Evolutionary conservation across 2,888 invertebrate species (phyloP).

Genomic region (Sesia bembeciformis): DNA sequence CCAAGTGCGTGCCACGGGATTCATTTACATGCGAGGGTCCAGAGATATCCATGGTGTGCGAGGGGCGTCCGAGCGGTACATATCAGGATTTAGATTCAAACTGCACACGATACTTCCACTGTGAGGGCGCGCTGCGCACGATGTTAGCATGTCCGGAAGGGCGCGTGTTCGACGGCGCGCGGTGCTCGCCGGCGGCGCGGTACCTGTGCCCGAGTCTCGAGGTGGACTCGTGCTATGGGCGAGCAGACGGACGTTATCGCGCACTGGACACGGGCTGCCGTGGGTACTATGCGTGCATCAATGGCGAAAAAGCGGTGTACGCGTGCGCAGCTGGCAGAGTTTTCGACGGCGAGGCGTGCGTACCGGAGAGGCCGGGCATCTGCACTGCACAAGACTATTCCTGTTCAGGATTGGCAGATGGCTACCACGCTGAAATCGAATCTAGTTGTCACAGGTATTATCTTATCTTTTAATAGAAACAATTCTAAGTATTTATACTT

Average conservation of each 20-base stretch:
- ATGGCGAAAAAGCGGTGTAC: conserved; percentile 72
- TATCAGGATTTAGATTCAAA: conserved; percentile 68
- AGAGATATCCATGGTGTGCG: conserved; percentile 47
- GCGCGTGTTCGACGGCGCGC: conserved; percentile 56
- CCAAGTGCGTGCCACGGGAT: conserved; percentile 46
- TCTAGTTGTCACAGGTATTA: conserved; percentile 65
- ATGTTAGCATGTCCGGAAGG: conserved; percentile 51
- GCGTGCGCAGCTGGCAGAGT: conserved; percentile 66
- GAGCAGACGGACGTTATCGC: conserved; percentile 71
- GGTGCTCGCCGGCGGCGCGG: conserved; percentile 39
- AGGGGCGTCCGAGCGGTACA: conserved; percentile 67
- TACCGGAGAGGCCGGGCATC: conserved; percentile 33
- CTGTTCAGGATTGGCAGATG: conserved; percentile 66
- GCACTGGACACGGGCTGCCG: conserved; percentile 68
- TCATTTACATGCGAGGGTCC: conserved; percentile 64
- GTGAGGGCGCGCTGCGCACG: conserved; percentile 51
- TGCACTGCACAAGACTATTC: conserved; percentile 56
- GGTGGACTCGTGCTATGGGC: conserved; percentile 64
- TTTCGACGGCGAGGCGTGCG: conserved; percentile 74
- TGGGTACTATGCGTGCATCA: conserved; percentile 74
- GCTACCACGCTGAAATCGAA: conserved; percentile 72
- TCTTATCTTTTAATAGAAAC: background rate
- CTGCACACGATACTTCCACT: conserved; percentile 70
- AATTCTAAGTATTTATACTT: too few relatives aligned
- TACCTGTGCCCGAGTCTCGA: conserved; percentile 65